Conservation (phyloP, 2,113 vertebrate species). For the Chaetura pelagica region DNA sequence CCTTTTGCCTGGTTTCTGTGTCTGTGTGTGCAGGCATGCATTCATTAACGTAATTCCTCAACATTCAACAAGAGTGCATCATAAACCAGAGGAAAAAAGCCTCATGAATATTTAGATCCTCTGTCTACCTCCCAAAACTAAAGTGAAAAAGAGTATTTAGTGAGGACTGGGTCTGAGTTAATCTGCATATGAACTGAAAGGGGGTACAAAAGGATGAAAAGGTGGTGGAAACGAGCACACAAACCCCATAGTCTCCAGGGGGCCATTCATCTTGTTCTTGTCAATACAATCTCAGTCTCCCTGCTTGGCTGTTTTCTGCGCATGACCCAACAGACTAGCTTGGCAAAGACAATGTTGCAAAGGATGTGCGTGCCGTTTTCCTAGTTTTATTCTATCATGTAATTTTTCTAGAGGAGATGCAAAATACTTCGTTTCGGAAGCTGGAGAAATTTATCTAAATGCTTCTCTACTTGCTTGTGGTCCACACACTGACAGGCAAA, state of each 20-base stretch:
- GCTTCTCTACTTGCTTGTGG: not conserved
- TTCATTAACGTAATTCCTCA: constrained; percentile 84
- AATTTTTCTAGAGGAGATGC: not conserved
- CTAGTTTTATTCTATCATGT: not conserved
- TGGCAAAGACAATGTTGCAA: constrained; percentile 1
- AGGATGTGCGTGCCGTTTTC: not conserved
- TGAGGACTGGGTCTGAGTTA: constrained; percentile 60
- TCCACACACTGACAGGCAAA: not conserved
- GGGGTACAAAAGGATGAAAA: constrained; percentile 81
- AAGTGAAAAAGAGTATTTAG: constrained; percentile 72
- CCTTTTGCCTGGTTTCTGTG: constrained; percentile 79
- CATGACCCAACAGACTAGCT: constrained; percentile 64
- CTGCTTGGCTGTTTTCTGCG: constrained; percentile 60
- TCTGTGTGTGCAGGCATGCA: constrained; percentile 85
- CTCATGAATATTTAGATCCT: constrained; percentile 84
- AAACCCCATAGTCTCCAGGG: constrained; percentile 74
- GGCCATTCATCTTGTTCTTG: constrained; percentile 77
- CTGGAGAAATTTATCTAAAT: not conserved
- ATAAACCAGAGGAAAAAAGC: constrained; percentile 66
- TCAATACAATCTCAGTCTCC: constrained; percentile 64
- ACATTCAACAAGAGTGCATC: constrained; percentile 79
- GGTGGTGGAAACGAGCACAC: constrained; percentile 76
- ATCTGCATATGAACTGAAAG: constrained; percentile 84
- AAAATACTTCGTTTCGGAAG: not conserved
- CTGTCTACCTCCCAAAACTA: constrained; percentile 69